A percentile compares a stretch with the other conserved stretches of the same genome.
Evolutionary conservation across 92 coral and sea anemone genomes (phyloP).

Genomic region (Phenganax marumi): DNA sequence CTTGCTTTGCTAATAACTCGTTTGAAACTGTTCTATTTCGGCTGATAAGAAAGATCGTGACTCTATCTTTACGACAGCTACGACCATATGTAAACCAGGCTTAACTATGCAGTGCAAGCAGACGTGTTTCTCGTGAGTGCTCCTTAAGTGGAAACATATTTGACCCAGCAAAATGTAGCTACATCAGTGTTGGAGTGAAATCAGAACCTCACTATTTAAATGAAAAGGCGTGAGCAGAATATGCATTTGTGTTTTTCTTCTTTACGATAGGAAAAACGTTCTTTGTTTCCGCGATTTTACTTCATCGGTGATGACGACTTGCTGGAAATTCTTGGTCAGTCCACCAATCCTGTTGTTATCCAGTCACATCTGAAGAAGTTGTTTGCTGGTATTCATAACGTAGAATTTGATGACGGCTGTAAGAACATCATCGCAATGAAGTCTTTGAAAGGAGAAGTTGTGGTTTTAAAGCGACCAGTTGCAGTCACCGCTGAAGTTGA

Average conservation of each 20-base stretch:
- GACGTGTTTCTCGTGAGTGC: no score
- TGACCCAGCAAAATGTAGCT: no score
- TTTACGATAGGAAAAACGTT: slow-evolving; percentile 78
- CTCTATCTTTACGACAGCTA: no score
- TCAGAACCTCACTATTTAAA: no score
- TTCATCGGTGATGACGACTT: slow-evolving; percentile 93
- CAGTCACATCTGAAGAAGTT: slow-evolving; percentile 96
- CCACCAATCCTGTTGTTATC: slow-evolving; percentile 90
- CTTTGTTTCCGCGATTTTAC: slow-evolving; percentile 91
- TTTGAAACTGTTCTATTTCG: no score
- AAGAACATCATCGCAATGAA: slow-evolving; percentile 91
- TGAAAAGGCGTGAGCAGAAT: no score
- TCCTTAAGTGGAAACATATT: no score
- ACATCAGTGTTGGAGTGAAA: no score
- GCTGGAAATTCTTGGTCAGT: slow-evolving; percentile 93
- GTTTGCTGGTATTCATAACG: slow-evolving; percentile 95
- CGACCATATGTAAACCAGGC: no score
- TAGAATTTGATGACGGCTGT: slow-evolving; percentile 86
- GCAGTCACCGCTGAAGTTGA: slow-evolving; percentile 94
- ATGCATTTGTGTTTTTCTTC: not conserved
- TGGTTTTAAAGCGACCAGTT: slow-evolving; percentile 78
- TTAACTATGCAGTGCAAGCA: no score
- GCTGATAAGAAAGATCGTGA: no score
- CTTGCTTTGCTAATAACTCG: no score
- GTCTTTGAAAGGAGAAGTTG: slow-evolving; percentile 91